phyloP scores from a whole-genome alignment of 1,140 invertebrate genomes.

The Anoplophora glabripennis region DNA sequence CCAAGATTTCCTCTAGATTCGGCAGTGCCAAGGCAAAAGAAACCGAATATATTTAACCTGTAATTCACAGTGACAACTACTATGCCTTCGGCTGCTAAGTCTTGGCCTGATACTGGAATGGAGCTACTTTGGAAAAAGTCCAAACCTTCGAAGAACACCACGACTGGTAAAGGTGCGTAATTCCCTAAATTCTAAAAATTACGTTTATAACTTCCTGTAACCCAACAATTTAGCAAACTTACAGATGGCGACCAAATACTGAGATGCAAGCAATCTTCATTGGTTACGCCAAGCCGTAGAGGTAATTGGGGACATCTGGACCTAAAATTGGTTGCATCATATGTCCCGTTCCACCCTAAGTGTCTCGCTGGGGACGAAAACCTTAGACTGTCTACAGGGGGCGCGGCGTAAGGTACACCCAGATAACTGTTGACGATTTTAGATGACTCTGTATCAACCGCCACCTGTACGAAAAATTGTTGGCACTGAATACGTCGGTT shows the following conservation, averaged over 20 bases:
- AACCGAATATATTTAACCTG: conserved; percentile 65
- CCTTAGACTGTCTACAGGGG: conserved; percentile 25
- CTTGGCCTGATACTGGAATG: conserved; percentile 58
- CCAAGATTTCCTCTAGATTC: conserved; percentile 67
- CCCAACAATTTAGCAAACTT: neutral
- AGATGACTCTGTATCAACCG: conserved; percentile 24
- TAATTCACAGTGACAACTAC: conserved; percentile 64
- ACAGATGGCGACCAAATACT: conserved; percentile 29
- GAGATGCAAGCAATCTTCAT: conserved; percentile 36
- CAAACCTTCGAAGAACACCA: conserved; percentile 39
- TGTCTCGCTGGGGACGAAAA: conserved; percentile 33
- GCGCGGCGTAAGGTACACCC: conserved; percentile 34
- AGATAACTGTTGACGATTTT: conserved; percentile 25
- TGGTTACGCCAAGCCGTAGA: conserved; percentile 5
- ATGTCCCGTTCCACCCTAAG: conserved; percentile 36
- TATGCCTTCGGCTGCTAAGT: conserved; percentile 62
- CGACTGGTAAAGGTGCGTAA: conserved; percentile 32
- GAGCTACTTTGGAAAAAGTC: conserved; percentile 33
- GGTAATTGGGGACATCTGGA: conserved; percentile 35
- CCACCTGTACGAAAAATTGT: conserved; percentile 2
- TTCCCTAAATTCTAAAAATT: conserved; percentile 16
- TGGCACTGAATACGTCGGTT: neutral
- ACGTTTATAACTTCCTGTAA: too few relatives aligned
- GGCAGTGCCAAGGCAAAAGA: conserved; percentile 62
- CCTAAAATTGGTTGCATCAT: conserved; percentile 14